Evolutionary conservation across 2,113 vertebrate species (phyloP).

Genomic region (Phylloscopus trochilus): DNA sequence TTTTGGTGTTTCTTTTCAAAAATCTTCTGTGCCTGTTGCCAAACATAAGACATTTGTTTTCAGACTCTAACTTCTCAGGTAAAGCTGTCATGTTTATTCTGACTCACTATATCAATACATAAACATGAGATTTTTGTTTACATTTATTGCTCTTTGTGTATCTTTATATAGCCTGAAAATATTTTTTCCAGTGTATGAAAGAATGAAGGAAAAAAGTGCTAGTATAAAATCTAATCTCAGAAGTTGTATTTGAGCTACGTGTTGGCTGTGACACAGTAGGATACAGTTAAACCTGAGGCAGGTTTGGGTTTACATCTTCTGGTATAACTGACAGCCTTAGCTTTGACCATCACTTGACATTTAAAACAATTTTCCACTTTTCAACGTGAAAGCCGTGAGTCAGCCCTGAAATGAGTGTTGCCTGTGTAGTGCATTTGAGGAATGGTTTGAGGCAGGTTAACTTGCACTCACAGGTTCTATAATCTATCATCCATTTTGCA

Average conservation of each 20-base stretch:
- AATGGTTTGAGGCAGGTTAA: not conserved
- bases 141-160: not conserved
- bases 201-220: not conserved
- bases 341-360: not conserved
- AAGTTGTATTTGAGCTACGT: not conserved
- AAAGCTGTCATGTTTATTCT: slow-evolving; percentile 65
- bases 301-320: not conserved
- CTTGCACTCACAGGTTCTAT: not conserved
- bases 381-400: not conserved
- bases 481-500: slow-evolving; percentile 37
- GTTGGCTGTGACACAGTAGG: not conserved
- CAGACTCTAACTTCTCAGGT: slow-evolving; percentile 61
- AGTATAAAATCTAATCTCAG: not conserved
- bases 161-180: slow-evolving; percentile 26
- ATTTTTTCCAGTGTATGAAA: not conserved
- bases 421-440: slow-evolving; percentile 20
- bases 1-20: slow-evolving; percentile 37
- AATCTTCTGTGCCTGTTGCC: slow-evolving; percentile 50
- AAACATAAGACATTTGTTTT: slow-evolving; percentile 62
- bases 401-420: not conserved
- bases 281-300: not conserved
- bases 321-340: not conserved
- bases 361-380: slow-evolving; percentile 5
- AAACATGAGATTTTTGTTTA: slow-evolving; percentile 60
- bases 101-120: slow-evolving; percentile 40